Base-by-base conservation (phyloP, 2,888 invertebrate species). In the Heliconius aoede region DNA sequence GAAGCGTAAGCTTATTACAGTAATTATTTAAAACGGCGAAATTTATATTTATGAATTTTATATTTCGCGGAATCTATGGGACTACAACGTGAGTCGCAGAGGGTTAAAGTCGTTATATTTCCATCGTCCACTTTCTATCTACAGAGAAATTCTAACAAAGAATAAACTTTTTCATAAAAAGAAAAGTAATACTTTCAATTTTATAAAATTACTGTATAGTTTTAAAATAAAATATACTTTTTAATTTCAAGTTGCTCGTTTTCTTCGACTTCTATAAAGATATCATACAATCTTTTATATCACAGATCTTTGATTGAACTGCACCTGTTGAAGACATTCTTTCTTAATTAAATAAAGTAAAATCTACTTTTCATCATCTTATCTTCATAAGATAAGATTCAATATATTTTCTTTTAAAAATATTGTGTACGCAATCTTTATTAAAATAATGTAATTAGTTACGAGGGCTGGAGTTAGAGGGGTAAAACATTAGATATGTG, bases 131-230 rank as follows among this genome's bases (percentile, higher is more conserved):
- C n/a, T 32, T 60, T 60, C 26, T 26, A n/a, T 64, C 21, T 32
- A 32, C 0, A 64, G 1, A 5, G 46, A 68, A 51, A 46, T 18
- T n/a, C 21, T 46, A 40, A 68, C 28, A 28, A 28, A 46, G 18
- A 3, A 28, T 0, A n/a, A 46, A 68, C 40, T 61, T 61, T 61
- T 15, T 7, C 36, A n/a, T 46, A 62, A 69, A 67, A 76, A 72
- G 71, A 30, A 74, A 72, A 76, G n/a, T 13, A 71, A 79, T 15
- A 46, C 74, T 15, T 74, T 68, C 71, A 78, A 76, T 60, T 81
- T 79, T 78, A 69, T 71, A 76, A 46, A 68, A 46, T 73, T 78
- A n/a, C 15, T 51, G n/a, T 46, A n/a, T 60, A 46, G 40, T 40
- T 36, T 51, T 40, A 15, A 40, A 76, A 76, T 55, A 13, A 71